Evolutionary conservation across 2,113 vertebrate genomes (phyloP).

Genomic region (Hiodon alosoides): DNA sequence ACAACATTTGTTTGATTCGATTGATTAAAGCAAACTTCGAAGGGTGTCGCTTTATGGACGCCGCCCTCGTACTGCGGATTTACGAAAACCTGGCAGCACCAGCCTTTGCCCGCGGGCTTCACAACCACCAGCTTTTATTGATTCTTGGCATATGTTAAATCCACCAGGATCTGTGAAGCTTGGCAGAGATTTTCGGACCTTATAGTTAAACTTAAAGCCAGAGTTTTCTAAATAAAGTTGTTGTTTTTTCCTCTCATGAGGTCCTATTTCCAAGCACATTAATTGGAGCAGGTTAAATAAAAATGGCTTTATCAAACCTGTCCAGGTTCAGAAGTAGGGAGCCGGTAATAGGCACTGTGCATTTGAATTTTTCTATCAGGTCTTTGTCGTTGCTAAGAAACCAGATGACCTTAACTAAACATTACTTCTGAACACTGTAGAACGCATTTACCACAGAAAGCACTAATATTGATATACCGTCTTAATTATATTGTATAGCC

Average conservation of each 20-base stretch:
- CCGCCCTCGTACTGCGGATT: conserved; percentile 10
- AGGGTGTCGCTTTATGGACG: conserved; percentile 3
- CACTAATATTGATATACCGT: background rate
- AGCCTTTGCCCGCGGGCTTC: background rate
- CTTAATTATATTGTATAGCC: too few species aligned
- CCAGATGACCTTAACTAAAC: conserved; percentile 45
- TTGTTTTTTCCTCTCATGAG: background rate
- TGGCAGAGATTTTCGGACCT: background rate
- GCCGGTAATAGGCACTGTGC: conserved; percentile 14
- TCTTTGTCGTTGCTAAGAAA: conserved; percentile 46
- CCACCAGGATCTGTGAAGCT: background rate
- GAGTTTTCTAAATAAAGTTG: background rate
- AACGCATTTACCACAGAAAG: background rate
- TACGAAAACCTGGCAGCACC: background rate
- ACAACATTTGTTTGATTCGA: background rate
- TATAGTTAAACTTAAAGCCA: background rate
- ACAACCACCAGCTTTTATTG: background rate
- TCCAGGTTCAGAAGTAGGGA: background rate
- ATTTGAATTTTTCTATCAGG: conserved; percentile 21
- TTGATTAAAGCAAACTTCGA: conserved; percentile 12
- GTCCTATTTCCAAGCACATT: background rate
- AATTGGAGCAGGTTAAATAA: background rate
- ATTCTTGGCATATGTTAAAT: background rate
- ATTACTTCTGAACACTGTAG: conserved; percentile 24
- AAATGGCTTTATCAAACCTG: background rate